Evolutionary conservation across 2,797 vertebrate species (phyloP), one percentile per base, ranked within the genome.

Genomic region (Lepilemur septentrionalis): DNA sequence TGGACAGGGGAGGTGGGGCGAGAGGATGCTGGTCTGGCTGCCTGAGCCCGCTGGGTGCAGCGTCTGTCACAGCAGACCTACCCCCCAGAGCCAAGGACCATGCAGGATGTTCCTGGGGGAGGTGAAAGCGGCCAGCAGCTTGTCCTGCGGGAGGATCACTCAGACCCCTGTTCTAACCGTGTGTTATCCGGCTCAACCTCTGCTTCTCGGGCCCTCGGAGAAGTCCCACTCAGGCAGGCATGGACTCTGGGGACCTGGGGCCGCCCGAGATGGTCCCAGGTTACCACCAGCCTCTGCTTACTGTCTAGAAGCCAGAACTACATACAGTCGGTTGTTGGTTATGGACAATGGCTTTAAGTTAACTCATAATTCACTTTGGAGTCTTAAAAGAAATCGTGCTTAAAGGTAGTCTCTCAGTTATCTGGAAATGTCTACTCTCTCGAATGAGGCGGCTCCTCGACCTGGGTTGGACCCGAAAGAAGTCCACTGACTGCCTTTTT

Each of bases 401-500:
- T 82, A 48, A 75, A 86, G 9, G 3, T 48, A 9, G 35, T 13
- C 2, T 17, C 46, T 63, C 6, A 1, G 1, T 43, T 57, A 5
- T 8, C 10, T 0, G 5, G 43, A 22, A 15, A 2, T 41, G 23
- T 23, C 32, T 23, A 1, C 7, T 14, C 1, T 32, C 41, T 6
- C 6, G 13, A 41, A 22, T 6, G 46, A 65, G n/a, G 23, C 18
- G 7, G 8, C 41, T 7, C 5, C 32, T 12, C 1, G 4, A 11
- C 30, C 61, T 43, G 9, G 15, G 4, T 20, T 22, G 41, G 65
- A 30, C 12, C 2, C 1, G 2, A 52, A n/a, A 48, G 15, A 38
- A 20, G 13, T 22, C 20, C 38, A 28, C 17, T 46, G 28, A 63
- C 61, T 59, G 25, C 57, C 12, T 63, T 32, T 63, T 38, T n/a